phyloP scores from a whole-genome alignment of 2,888 invertebrate species.

The Philhelius pedissequus region DNA sequence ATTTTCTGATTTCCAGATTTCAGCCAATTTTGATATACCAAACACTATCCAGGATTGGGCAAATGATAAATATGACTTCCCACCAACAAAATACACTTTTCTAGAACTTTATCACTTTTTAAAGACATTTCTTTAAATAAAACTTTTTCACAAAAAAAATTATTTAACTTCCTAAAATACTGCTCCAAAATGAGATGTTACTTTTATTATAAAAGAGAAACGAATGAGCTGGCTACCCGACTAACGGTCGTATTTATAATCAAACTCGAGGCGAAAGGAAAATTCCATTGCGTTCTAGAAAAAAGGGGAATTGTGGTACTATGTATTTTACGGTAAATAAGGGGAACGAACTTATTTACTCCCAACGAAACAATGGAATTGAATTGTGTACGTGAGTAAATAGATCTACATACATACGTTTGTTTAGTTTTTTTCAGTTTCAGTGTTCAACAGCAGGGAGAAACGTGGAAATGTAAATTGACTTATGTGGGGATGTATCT shows the following conservation, averaged over 20 bases:
- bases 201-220: background rate
- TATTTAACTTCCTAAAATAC: background rate
- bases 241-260: conserved; percentile 52
- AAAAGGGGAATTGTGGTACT: conserved; percentile 20
- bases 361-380: background rate
- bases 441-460: background rate
- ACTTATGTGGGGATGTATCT: no score
- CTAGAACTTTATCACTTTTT: conserved; percentile 26
- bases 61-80: background rate
- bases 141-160: background rate
- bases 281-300: conserved; percentile 54
- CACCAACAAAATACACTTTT: conserved; percentile 10
- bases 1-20: background rate
- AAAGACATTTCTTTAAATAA: conserved; percentile 24
- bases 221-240: conserved; percentile 3
- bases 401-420: no score
- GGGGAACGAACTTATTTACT: conserved; percentile 1
- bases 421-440: background rate
- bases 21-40: background rate
- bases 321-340: background rate
- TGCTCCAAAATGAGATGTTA: background rate
- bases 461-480: background rate
- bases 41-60: conserved; percentile 43
- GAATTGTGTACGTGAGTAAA: conserved; percentile 1
- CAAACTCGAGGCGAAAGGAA: conserved; percentile 8